Conservation (phyloP, 2,888 invertebrate species). For the Drosophila demipolita region DNA sequence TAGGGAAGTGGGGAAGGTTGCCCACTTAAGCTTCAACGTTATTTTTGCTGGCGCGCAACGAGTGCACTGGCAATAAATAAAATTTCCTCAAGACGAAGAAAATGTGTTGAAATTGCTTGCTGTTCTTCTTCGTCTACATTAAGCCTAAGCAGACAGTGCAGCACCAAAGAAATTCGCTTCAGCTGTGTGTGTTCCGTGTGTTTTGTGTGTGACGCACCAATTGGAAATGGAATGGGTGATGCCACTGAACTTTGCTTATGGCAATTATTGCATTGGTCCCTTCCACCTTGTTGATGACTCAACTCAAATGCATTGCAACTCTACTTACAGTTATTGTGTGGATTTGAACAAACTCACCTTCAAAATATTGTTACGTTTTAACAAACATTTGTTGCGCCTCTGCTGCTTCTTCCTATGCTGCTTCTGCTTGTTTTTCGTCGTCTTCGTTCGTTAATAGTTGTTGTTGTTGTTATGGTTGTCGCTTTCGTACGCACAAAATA, state of each 20-base stretch:
- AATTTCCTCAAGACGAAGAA: constrained; percentile 38
- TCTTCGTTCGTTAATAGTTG: constrained; percentile 46
- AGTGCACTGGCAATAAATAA: constrained; percentile 63
- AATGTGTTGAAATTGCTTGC: constrained; percentile 30
- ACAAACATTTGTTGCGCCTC: constrained; percentile 74
- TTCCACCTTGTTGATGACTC: constrained; percentile 43
- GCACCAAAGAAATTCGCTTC: constrained; percentile 51
- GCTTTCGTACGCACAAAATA: constrained; percentile 61
- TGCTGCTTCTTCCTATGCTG: constrained; percentile 22
- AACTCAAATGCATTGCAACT: constrained; percentile 22
- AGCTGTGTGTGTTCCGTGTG: constrained; percentile 11
- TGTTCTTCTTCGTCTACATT: constrained; percentile 5
- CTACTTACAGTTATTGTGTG: constrained; percentile 9
- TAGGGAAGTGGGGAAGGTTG: too few relatives aligned
- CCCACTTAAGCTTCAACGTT: constrained; percentile 46
- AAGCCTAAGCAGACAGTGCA: constrained; percentile 40
- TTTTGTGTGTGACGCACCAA: constrained; percentile 52
- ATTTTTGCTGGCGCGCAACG: constrained; percentile 5
- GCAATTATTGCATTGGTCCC: constrained; percentile 17
- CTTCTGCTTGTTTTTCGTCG: constrained; percentile 34
- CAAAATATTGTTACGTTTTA: constrained; percentile 47
- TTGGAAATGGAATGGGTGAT: constrained; percentile 33
- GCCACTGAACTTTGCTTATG: constrained; percentile 73
- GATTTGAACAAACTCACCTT: constrained; percentile 50
- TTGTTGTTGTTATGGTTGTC: constrained; percentile 24